These are phyloP conservation scores for Drosophila littoralis DNA, from an alignment of 1,140 invertebrate species.

Conservation along the genomic window DNA sequence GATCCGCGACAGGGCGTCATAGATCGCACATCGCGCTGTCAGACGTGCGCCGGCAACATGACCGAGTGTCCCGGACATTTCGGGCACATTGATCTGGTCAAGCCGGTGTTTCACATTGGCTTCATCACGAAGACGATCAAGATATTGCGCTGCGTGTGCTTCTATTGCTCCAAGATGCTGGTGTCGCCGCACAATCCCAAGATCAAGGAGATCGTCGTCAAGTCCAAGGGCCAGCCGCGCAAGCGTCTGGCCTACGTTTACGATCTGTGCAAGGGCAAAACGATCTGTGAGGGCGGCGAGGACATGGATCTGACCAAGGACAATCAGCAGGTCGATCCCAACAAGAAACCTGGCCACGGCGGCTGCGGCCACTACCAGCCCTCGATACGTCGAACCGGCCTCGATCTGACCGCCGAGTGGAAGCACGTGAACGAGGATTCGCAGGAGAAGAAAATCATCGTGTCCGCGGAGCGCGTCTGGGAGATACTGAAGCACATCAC, in stretches of 20 bases:
- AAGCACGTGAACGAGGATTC: constrained; percentile 99
- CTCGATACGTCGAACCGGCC: constrained; percentile 92
- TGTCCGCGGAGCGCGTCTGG: constrained; percentile 97
- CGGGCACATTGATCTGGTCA: constrained; percentile 99
- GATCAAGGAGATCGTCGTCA: constrained; percentile 98
- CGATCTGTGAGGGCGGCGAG: constrained; percentile 99
- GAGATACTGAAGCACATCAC: constrained; percentile 99
- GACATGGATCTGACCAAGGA: constrained; percentile 97
- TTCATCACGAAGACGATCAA: constrained; percentile 99
- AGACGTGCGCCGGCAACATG: constrained; percentile 99
- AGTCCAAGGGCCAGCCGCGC: constrained; percentile 98
- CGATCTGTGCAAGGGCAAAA: constrained; percentile 99
- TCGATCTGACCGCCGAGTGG: constrained; percentile 98
- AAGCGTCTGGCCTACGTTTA: constrained; percentile 98
- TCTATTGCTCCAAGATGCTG: constrained; percentile 98
- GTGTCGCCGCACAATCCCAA: constrained; percentile 98
- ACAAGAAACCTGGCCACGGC: constrained; percentile 93
- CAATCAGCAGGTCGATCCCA: constrained; percentile 85
- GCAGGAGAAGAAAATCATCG: constrained; percentile 96
- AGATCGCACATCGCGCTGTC: constrained; percentile 96
- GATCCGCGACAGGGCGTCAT: constrained; percentile 99
- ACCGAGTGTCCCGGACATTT: constrained; percentile 99
- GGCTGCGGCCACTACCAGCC: constrained; percentile 99
- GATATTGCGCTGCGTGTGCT: constrained; percentile 98
- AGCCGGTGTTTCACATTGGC: constrained; percentile 99